Conservation (phyloP, 2,888 invertebrate genomes). For the Phengaris alcon region DNA sequence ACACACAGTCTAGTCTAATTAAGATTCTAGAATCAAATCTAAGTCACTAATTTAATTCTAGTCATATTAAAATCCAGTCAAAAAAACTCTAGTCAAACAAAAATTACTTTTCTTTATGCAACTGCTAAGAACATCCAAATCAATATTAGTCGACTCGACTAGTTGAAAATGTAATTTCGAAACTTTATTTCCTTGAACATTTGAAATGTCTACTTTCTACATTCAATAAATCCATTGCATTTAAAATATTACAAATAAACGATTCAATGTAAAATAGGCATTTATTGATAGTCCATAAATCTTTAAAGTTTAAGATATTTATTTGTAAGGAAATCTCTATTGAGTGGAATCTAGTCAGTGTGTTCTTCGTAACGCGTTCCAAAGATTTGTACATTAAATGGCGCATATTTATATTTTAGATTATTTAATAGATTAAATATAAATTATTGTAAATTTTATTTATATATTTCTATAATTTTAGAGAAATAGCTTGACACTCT, state of each 20-base stretch:
- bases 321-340: slow-evolving; percentile 41
- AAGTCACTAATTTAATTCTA: slow-evolving; percentile 27
- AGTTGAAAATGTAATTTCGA: not conserved
- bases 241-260: slow-evolving; percentile 9
- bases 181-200: not conserved
- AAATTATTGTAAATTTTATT: slow-evolving; percentile 33
- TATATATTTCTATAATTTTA: not conserved
- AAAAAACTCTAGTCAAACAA: not conserved
- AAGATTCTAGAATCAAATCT: no score
- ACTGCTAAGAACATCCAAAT: not conserved
- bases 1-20: no score
- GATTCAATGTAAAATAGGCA: slow-evolving; percentile 35
- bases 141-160: no score
- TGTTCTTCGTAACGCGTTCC: slow-evolving; percentile 75
- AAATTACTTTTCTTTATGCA: not conserved
- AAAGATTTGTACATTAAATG: slow-evolving; percentile 72
- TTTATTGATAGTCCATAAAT: slow-evolving; percentile 22
- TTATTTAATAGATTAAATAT: slow-evolving; percentile 41
- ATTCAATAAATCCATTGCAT: not conserved
- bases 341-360: slow-evolving; percentile 78
- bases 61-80: slow-evolving; percentile 27
- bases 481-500: no score
- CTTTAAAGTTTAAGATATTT: slow-evolving; percentile 37
- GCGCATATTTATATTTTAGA: slow-evolving; percentile 47
- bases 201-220: not conserved